Evolutionary conservation across 2,113 vertebrate genomes (phyloP), one percentile per base, ranked within the genome.

Genomic region (Athene noctua): DNA sequence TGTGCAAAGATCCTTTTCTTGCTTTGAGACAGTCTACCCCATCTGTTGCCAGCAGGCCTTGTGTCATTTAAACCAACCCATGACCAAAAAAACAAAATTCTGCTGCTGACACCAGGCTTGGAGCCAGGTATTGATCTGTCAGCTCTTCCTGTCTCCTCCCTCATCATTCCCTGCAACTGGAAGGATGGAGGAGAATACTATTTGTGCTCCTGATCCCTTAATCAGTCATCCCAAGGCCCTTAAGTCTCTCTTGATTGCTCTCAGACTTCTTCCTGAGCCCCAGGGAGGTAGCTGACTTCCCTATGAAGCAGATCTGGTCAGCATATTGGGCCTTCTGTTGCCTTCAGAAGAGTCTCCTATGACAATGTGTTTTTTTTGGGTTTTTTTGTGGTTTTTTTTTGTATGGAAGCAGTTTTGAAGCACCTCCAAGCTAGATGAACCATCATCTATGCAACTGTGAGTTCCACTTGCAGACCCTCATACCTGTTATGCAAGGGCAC

Each of bases 381-480:
- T 13, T 32, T 17, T 54, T 42, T n/a, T n/a, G n/a, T n/a, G n/a
- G n/a, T n/a, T n/a, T 57, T 74, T 72, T 72, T 40, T 11, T 44
- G 57, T 47, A 42, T 27, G 40, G 52, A 86, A 42, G 25, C 34
- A 54, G 13, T 47, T 80, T 73, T 67, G 52, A n/a, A 67, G 25
- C 5, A 54, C 3, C 4, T 54, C 20, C 59, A 86, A 67, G 46
- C 9, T 47, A 54, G 29, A 61, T 54, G 29, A 86, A n/a, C 16
- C n/a, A 40, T 26, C 1, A 1, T 27, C 29, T n/a, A 67, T 4
- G 8, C 30, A n/a, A 40, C 38, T 46, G 3, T n/a, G n/a, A 5
- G 13, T n/a, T 67, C 34, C 34, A 15, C 29, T 59, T 7, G 4
- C 17, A 40, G 44, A 52, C 15, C 29, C 34, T 67, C 36, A 59